Conservation (phyloP, 2,888 invertebrate species). For the Heteropelma amictum region DNA sequence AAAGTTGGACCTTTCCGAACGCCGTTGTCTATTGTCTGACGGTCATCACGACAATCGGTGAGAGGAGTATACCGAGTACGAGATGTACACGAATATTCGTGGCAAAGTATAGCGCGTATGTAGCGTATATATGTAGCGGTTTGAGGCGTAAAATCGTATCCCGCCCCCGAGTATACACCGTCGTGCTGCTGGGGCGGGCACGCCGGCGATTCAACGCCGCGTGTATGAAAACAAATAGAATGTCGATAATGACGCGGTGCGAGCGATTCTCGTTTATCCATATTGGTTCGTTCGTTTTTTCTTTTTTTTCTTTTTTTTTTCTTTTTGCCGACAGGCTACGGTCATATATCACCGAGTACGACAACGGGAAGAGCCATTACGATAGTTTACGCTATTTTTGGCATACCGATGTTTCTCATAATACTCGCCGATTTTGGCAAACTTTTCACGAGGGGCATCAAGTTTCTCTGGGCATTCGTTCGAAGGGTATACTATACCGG, state of each 20-base stretch:
- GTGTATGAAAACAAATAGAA: too few relatives aligned
- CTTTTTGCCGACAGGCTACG: slow-evolving; percentile 87
- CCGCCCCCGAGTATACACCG: too few relatives aligned
- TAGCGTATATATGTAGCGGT: too few relatives aligned
- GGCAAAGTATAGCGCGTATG: too few relatives aligned
- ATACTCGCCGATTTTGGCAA: slow-evolving; percentile 97
- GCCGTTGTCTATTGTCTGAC: slow-evolving; percentile 92
- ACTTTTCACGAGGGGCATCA: slow-evolving; percentile 90
- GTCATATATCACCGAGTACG: slow-evolving; percentile 96
- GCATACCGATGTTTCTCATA: slow-evolving; percentile 97
- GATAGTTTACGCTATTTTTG: slow-evolving; percentile 95
- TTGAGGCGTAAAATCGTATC: too few relatives aligned
- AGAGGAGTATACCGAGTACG: slow-evolving; percentile 69
- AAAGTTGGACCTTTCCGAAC: slow-evolving; percentile 93
- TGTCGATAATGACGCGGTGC: too few relatives aligned
- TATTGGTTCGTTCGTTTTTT: too few relatives aligned
- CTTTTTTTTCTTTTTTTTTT: background rate
- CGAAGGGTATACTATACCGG: slow-evolving; percentile 91
- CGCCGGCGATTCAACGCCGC: too few relatives aligned
- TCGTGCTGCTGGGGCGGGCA: too few relatives aligned
- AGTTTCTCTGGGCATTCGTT: slow-evolving; percentile 93
- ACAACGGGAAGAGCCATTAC: slow-evolving; percentile 91
- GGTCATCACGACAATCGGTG: slow-evolving; percentile 94
- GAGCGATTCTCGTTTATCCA: too few relatives aligned
- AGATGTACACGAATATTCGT: too few relatives aligned